Conservation (phyloP, 2,113 vertebrate genomes). For the Corvus hawaiiensis region DNA sequence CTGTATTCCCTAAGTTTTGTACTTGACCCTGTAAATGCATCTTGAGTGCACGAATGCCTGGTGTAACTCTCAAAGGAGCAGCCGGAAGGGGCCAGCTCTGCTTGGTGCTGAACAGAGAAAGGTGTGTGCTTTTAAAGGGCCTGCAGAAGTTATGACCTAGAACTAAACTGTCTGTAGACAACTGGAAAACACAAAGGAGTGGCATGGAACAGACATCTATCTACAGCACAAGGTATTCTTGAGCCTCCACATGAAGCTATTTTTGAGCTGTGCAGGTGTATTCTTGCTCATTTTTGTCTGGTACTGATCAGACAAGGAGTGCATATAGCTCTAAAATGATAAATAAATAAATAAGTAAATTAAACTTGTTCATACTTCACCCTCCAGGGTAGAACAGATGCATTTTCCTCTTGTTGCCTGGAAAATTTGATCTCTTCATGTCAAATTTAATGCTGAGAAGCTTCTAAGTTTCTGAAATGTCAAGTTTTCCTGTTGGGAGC, state of each 20-base stretch:
- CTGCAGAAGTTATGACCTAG: background rate
- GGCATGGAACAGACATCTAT: background rate
- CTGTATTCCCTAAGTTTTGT: background rate
- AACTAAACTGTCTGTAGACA: background rate
- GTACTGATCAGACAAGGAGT: background rate
- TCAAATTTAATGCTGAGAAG: background rate
- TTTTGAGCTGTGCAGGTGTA: background rate
- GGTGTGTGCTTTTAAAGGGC: background rate
- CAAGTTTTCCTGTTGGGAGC: background rate
- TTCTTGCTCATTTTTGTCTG: background rate
- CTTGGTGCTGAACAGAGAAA: background rate
- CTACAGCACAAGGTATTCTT: background rate
- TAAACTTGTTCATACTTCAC: background rate
- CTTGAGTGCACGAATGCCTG: background rate
- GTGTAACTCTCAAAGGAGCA: background rate
- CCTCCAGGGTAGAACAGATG: background rate
- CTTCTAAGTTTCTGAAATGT: background rate
- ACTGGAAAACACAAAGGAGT: background rate
- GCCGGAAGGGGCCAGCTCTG: background rate
- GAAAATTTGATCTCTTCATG: background rate
- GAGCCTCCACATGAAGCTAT: background rate
- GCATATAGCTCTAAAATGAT: background rate
- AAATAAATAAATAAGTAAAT: background rate
- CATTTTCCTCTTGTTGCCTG: background rate
- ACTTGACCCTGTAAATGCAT: background rate